Evolutionary conservation across 1,140 invertebrate species (phyloP), one percentile per base, ranked within the genome.

Genomic region (Heliothis subflexa): DNA sequence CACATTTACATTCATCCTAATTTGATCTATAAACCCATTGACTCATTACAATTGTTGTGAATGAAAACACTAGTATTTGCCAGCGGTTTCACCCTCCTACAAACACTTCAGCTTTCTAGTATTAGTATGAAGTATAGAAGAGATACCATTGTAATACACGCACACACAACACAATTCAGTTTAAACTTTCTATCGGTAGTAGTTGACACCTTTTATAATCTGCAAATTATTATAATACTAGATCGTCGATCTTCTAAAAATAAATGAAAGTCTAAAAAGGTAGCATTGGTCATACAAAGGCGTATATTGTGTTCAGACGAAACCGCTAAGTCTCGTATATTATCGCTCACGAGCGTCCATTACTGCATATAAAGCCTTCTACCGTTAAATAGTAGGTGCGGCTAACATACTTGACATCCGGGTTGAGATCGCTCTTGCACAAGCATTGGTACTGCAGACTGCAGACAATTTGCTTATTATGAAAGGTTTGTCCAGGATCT

Each of bases 381-480:
- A 57, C 21, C 10, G 55, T 25, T 57, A 57, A 18, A 25, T 25
- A 25, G 55, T 55, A 55, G 2, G 18, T 10, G 5, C 54, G 16
- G 54, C 18, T 18, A 55, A 16, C 54, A 55, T 18, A 55, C 16
- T 18, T 55, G 54, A 55, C 54, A 55, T 55, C 54, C 54, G 54
- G 54, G 54, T 55, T 14, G 54, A 14, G 16, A 10, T 55, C 11
- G 54, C 54, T 21, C n/a, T 55, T 55, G n/a, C n/a, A 14, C 7
- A 16, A 18, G 54, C 33, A 40, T 40, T 40, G 33, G 33, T 40
- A 40, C 5, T 2, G 21, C 21, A 40, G 33, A 40, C 33, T 40
- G 33, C 33, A 40, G 5, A 40, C 33, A 40, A 40, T 40, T 40
- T 40, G 3, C 33, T 40, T 40, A 9, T 40, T 40, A 40, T 40